Conservation (phyloP, 1,140 invertebrate genomes). For the Sipha flava region DNA sequence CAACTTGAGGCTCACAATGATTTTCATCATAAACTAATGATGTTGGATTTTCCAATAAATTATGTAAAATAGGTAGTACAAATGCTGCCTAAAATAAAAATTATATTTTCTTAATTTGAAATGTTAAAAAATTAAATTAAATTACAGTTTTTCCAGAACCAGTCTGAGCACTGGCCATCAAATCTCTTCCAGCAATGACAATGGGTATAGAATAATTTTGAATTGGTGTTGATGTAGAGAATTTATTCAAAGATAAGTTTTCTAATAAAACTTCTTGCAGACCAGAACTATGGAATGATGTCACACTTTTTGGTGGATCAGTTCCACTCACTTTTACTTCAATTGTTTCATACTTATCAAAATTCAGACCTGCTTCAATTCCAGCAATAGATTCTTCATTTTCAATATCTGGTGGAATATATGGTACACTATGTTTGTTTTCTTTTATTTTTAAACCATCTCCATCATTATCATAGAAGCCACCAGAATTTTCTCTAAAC, state of each 20-base stretch:
- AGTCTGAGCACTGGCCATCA: slow-evolving; percentile 97
- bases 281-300: slow-evolving; percentile 60
- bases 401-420: slow-evolving; percentile 2
- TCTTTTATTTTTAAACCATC: neutral
- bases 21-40: neutral
- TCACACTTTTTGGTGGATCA: slow-evolving; percentile 55
- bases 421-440: neutral
- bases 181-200: slow-evolving; percentile 65
- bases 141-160: slow-evolving; percentile 89
- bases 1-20: slow-evolving; percentile 26
- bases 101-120: neutral
- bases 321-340: slow-evolving; percentile 53
- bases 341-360: slow-evolving; percentile 46
- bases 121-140: neutral
- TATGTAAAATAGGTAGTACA: slow-evolving; percentile 77
- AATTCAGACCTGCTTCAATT: slow-evolving; percentile 76
- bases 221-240: slow-evolving; percentile 81
- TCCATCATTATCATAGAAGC: neutral
- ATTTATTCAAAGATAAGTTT: slow-evolving; percentile 74
- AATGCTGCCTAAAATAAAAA: slow-evolving; percentile 60
- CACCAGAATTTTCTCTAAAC: slow-evolving; percentile 46
- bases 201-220: slow-evolving; percentile 85
- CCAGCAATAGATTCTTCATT: slow-evolving; percentile 36
- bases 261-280: slow-evolving; percentile 58
- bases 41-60: slow-evolving; percentile 42